Conservation (phyloP, 1,140 invertebrate species). For the Diabrotica undecimpunctata region DNA sequence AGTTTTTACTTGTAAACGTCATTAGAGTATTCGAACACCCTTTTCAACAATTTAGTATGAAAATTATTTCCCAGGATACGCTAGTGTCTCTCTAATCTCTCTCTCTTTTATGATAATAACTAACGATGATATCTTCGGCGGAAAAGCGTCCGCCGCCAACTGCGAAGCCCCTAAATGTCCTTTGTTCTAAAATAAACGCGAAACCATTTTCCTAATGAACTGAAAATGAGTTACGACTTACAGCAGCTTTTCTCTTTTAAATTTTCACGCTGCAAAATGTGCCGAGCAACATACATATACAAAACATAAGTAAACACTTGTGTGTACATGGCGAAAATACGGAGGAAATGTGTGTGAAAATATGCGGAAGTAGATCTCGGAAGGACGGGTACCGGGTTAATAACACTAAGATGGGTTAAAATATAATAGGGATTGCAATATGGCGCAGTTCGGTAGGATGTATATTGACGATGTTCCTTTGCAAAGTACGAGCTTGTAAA, state of each 20-base stretch:
- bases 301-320: not conserved
- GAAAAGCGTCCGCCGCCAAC: not conserved
- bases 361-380: no score
- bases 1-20: not conserved
- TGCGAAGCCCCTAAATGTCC: constrained; percentile 4
- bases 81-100: not conserved
- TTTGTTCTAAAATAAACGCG: constrained; percentile 13
- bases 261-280: constrained; percentile 4
- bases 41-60: constrained; percentile 3
- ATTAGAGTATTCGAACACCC: not conserved
- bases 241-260: constrained; percentile 9
- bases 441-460: no score
- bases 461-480: no score
- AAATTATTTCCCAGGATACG: not conserved
- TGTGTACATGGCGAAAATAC: no score
- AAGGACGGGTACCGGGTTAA: no score
- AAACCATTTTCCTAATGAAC: constrained; percentile 17
- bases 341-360: no score
- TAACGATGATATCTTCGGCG: not conserved
- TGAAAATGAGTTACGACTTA: constrained; percentile 15
- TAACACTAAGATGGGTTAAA: no score
- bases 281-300: not conserved
- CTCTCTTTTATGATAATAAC: constrained; percentile 10
- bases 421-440: no score
- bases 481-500: no score